Base-by-base conservation (phyloP, 1,140 invertebrate species). In the Bombus sibiricus region DNA sequence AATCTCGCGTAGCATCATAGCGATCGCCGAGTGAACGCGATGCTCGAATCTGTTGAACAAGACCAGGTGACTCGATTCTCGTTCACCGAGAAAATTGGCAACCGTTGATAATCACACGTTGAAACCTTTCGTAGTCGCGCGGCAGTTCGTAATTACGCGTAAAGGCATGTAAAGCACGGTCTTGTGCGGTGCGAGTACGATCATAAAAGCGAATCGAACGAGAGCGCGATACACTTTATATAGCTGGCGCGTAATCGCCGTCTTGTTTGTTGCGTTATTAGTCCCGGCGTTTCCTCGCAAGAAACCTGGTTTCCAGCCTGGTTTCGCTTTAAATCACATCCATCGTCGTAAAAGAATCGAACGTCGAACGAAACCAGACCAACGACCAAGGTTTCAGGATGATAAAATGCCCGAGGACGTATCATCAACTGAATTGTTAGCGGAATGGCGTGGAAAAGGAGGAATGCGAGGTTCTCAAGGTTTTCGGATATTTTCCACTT, bases 401-500 rank as follows among this genome's bases (percentile, higher is more conserved):
- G 64, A 66, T 62, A 62, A 62, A 13, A 0, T 9, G 43, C 39
- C 15, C 71, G 71, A n/a, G 71, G 71, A 41, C 15, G 72, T 53
- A 22, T 64, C 66, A 53, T 68, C 57, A 28, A 62, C 8, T 18
- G 59, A 18, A 43, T 80, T 68, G 39, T 41, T n/a, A 18, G 13
- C 34, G 13, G 28, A 28, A 39, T 28, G 13, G 76, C 47, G 41
- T 62, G 84, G 86, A 41, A n/a, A 81, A 72, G n/a, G 13, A 32
- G 0, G 13, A 4, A 72, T n/a, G 18, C 32, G 1, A 62, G 15
- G 25, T 57, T 37, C n/a, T 41, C 39, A 53, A 64, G 59, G 59
- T 62, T 74, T 73, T 41, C 37, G n/a, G 62, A 74, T 88, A 88
- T 92, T 93, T 94, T 93, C 91, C 89, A 92, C 87, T 92, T 94